Evolutionary conservation across 2,888 invertebrate species (phyloP).

Genomic region (Drosophila stalkeri): DNA sequence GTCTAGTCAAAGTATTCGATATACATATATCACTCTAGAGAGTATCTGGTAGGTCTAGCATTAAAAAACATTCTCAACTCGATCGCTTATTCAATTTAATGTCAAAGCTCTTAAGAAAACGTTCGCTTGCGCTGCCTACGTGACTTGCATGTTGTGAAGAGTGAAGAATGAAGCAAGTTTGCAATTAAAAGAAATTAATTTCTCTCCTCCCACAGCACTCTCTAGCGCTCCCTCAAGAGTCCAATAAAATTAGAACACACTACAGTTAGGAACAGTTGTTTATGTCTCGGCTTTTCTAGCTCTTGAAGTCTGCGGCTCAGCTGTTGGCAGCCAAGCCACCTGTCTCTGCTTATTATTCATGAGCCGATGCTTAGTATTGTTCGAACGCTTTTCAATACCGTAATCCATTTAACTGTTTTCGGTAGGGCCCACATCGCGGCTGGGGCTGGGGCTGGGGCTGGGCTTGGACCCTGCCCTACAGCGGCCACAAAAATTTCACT

Average conservation of each 20-base stretch:
- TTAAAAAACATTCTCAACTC: background rate
- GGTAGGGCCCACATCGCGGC: constrained; percentile 22
- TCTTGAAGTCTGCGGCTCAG: constrained; percentile 18
- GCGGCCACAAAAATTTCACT: constrained; percentile 58
- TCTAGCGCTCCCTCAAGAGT: background rate
- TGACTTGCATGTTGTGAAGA: constrained; percentile 30
- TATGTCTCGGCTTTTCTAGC: constrained; percentile 8
- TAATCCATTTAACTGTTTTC: constrained; percentile 74
- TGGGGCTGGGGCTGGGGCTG: constrained; percentile 9
- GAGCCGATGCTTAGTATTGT: constrained; percentile 36
- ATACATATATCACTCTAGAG: background rate
- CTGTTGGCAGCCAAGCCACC: constrained; percentile 20
- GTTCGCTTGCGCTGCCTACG: constrained; percentile 30
- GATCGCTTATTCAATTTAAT: background rate
- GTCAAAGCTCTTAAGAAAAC: constrained; percentile 1
- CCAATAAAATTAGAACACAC: constrained; percentile 58
- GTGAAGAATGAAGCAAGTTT: constrained; percentile 13
- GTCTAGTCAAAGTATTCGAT: background rate
- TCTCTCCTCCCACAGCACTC: background rate
- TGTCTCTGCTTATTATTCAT: constrained; percentile 58
- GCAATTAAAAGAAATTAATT: constrained; percentile 41
- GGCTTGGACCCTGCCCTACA: constrained; percentile 25
- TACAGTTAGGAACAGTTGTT: constrained; percentile 62
- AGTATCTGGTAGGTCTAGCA: background rate
- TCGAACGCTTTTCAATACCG: constrained; percentile 57